Evolutionary conservation across 2,888 invertebrate species (phyloP).

Genomic region (Cosmia pyralina): DNA sequence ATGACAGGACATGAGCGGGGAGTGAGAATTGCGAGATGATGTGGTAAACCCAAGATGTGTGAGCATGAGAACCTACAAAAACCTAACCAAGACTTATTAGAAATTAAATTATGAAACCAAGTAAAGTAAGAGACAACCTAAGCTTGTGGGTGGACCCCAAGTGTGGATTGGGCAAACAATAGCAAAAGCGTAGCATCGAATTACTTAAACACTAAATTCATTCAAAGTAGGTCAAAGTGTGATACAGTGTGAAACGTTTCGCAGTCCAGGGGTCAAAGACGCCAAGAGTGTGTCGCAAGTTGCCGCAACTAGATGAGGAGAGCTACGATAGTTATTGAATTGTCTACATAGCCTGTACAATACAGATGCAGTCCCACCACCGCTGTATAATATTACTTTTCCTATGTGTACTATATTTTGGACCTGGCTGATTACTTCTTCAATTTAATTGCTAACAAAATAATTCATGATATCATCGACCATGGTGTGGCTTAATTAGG

Average conservation of each 20-base stretch:
- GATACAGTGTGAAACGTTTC: slow-evolving; percentile 71
- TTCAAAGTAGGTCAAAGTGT: slow-evolving; percentile 72
- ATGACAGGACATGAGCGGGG: slow-evolving; percentile 5
- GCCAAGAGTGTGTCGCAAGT: slow-evolving; percentile 70
- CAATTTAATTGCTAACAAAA: slow-evolving; percentile 11
- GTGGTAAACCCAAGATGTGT: background rate
- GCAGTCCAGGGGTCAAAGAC: slow-evolving; percentile 73
- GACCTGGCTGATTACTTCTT: slow-evolving; percentile 1
- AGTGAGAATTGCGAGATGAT: background rate
- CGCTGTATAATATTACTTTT: background rate
- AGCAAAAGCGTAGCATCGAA: slow-evolving; percentile 2
- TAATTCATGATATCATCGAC: slow-evolving; percentile 30
- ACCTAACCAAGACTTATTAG: background rate
- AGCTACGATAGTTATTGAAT: slow-evolving; percentile 28
- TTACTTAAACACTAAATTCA: slow-evolving; percentile 49
- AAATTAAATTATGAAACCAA: background rate
- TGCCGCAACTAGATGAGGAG: slow-evolving; percentile 61
- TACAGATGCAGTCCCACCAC: background rate
- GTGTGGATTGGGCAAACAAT: background rate
- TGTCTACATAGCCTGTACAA: slow-evolving; percentile 21
- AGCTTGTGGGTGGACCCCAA: background rate
- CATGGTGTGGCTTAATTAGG: slow-evolving; percentile 24
- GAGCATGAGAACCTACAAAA: background rate
- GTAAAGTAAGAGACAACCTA: background rate
- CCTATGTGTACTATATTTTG: background rate